Percentiles rank a stretch among this genome's conserved stretches.
phyloP scores from a whole-genome alignment of 1,140 invertebrate species.

The Heliconius himera region DNA sequence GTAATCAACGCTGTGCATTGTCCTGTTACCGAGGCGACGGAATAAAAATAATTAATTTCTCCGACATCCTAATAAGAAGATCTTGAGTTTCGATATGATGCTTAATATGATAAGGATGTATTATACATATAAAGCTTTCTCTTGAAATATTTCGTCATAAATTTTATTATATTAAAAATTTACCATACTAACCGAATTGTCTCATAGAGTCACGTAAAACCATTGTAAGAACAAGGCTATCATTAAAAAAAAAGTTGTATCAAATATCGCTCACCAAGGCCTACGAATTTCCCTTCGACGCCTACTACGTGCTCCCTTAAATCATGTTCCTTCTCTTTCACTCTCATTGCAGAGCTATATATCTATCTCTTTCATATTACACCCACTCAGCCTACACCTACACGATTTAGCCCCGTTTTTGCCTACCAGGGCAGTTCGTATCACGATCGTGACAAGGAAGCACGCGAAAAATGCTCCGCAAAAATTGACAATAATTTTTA shows the following conservation, averaged over 20 bases:
- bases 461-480: neutral
- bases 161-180: too few species aligned
- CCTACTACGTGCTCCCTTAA: constrained; percentile 39
- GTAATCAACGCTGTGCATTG: too few species aligned
- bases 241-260: constrained; percentile 27
- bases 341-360: constrained; percentile 8
- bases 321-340: constrained; percentile 18
- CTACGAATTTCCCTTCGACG: constrained; percentile 41
- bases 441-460: constrained; percentile 7
- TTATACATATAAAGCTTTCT: too few species aligned
- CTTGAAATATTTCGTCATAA: too few species aligned
- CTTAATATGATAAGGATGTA: too few species aligned
- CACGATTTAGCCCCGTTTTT: constrained; percentile 33
- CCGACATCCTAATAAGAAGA: too few species aligned
- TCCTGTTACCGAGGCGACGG: too few species aligned
- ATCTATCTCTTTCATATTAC: constrained; percentile 26
- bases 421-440: constrained; percentile 24
- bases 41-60: too few species aligned
- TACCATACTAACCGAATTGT: neutral
- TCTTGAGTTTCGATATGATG: too few species aligned
- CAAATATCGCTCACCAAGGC: constrained; percentile 32
- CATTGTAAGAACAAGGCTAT: neutral
- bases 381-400: constrained; percentile 40
- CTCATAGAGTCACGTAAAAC: neutral
- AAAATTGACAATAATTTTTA: constrained; percentile 32